phyloP scores from a whole-genome alignment of 2,113 vertebrate genomes.

The Neomonachus schauinslandi region DNA sequence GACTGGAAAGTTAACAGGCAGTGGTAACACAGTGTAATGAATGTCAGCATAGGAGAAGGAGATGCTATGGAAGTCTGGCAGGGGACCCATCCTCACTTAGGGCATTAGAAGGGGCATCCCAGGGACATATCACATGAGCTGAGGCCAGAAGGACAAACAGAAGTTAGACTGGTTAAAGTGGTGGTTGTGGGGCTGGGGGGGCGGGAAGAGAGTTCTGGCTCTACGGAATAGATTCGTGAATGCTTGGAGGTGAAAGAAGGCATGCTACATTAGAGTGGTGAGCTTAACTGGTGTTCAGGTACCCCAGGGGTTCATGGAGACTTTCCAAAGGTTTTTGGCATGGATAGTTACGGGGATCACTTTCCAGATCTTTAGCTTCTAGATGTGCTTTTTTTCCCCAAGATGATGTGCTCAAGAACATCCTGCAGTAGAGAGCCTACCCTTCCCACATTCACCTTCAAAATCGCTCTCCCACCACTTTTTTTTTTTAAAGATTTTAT shows the following conservation, averaged over 20 bases:
- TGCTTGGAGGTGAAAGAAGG: neutral
- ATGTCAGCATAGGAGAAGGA: neutral
- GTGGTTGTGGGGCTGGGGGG: neutral
- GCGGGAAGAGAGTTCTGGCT: neutral
- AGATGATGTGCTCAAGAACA: neutral
- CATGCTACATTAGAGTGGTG: rapidly evolving
- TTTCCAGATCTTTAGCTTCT: neutral
- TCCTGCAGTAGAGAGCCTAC: neutral
- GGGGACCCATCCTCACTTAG: neutral
- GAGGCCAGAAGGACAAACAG: neutral
- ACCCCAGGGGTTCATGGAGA: neutral
- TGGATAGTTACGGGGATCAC: neutral
- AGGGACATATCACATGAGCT: neutral
- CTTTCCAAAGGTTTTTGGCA: neutral
- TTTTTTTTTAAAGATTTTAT: neutral
- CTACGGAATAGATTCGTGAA: neutral
- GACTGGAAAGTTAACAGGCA: neutral
- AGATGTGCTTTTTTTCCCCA: neutral
- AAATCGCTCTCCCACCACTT: neutral
- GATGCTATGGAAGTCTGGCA: neutral
- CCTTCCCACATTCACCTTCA: neutral
- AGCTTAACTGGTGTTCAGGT: neutral
- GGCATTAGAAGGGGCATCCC: neutral
- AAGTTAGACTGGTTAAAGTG: neutral
- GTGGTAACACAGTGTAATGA: neutral